phyloP scores from a whole-genome alignment of 1,140 invertebrate species.

The Periplaneta americana region DNA sequence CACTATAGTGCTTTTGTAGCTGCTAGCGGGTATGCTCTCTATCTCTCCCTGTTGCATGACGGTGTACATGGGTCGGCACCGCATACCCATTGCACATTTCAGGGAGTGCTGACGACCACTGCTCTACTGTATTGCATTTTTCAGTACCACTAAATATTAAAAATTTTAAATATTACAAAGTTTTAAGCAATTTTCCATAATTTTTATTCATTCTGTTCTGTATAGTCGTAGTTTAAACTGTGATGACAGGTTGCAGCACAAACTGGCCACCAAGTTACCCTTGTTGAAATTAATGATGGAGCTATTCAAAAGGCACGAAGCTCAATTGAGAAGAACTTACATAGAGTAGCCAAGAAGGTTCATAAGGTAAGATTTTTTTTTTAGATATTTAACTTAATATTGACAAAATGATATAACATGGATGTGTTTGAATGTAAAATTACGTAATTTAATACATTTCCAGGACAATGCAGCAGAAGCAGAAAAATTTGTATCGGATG shows the following conservation, averaged over 20 bases:
- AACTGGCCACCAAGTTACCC: conserved; percentile 65
- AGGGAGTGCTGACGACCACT: too few relatives aligned
- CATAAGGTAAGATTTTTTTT: conserved; percentile 50
- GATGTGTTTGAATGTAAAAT: not conserved
- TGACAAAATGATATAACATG: not conserved
- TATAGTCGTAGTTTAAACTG: not conserved
- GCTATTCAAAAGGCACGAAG: conserved; percentile 62
- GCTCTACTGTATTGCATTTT: too few relatives aligned
- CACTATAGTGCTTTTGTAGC: too few relatives aligned
- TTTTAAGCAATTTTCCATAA: too few relatives aligned
- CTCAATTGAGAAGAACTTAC: conserved; percentile 61
- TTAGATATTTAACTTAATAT: not conserved
- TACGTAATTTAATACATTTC: conserved; percentile 15
- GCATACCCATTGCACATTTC: too few relatives aligned
- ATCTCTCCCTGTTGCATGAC: too few relatives aligned
- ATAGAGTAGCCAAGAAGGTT: conserved; percentile 72
- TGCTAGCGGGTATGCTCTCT: too few relatives aligned
- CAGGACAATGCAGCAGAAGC: conserved; percentile 52
- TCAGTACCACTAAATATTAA: too few relatives aligned
- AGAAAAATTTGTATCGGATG: conserved; percentile 59
- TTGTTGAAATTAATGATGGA: conserved; percentile 67
- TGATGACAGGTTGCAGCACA: conserved; percentile 63
- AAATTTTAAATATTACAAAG: too few relatives aligned
- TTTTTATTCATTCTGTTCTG: too few relatives aligned
- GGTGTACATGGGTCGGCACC: too few relatives aligned